Percentiles rank a stretch among this genome's conserved stretches.
Evolutionary conservation across 1,140 invertebrate genomes (phyloP).

Genomic region (Colletes gigas): DNA sequence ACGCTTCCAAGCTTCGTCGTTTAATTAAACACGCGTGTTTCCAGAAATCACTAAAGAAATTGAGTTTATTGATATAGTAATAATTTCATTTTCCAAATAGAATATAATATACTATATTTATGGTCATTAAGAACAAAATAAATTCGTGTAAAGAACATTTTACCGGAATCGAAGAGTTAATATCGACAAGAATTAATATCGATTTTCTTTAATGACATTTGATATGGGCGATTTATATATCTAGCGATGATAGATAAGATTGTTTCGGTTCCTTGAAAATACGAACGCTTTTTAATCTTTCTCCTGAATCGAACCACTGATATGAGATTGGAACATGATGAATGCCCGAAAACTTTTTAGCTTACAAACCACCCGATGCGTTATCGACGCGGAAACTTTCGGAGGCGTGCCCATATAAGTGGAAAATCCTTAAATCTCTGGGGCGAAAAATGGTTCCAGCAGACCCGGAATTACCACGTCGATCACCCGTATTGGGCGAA

Average conservation of each 20-base stretch:
- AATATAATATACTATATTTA: no score
- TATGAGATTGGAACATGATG: conserved; percentile 10
- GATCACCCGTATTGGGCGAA: conserved; percentile 22
- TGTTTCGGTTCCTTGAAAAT: background rate
- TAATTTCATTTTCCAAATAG: no score
- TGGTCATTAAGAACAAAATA: no score
- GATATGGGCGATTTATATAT: background rate
- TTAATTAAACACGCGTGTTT: background rate
- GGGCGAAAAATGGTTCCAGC: conserved; percentile 22
- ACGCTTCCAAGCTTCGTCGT: background rate
- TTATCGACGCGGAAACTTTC: conserved; percentile 42
- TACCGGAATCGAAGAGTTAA: no score
- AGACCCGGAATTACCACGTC: conserved; percentile 43
- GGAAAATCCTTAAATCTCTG: conserved; percentile 49
- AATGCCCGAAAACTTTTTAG: conserved; percentile 28
- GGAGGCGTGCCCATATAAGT: conserved; percentile 5
- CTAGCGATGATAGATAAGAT: background rate
- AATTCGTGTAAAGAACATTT: no score
- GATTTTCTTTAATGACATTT: background rate
- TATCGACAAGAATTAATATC: background rate
- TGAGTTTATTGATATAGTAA: no score
- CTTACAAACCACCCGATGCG: conserved; percentile 26
- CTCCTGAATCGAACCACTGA: background rate
- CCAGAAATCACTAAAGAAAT: no score
- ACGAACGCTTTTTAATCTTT: conserved; percentile 17